These are phyloP conservation scores for Crocidura indochinensis DNA, from an alignment of 2,797 vertebrate species.

Conservation along the genomic window DNA sequence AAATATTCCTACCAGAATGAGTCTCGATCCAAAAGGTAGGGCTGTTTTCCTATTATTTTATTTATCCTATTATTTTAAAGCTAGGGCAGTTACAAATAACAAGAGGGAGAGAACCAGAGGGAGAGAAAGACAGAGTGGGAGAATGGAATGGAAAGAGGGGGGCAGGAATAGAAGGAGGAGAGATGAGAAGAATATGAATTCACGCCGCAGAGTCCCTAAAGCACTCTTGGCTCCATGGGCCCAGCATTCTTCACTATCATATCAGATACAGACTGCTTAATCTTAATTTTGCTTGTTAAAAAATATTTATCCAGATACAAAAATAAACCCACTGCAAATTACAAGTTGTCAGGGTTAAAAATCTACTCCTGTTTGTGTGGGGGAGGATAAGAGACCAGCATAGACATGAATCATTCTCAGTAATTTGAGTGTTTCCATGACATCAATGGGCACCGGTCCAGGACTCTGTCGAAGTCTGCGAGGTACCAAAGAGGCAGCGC, in stretches of 20 bases:
- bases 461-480: conserved; percentile 95
- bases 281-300: conserved; percentile 90
- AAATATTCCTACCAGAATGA: conserved; percentile 67
- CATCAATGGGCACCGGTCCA: conserved; percentile 98
- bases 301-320: conserved; percentile 92
- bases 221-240: conserved; percentile 54
- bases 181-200: background rate
- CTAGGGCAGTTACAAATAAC: background rate
- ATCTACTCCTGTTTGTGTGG: conserved; percentile 93
- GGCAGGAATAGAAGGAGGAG: background rate
- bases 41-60: background rate
- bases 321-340: conserved; percentile 91
- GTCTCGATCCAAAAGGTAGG: conserved; percentile 27
- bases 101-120: background rate
- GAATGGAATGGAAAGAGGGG: background rate
- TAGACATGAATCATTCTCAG: conserved; percentile 98
- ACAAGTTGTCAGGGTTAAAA: conserved; percentile 94
- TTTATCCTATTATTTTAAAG: conserved; percentile 64
- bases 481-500: conserved; percentile 92
- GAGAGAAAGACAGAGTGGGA: background rate
- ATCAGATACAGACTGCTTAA: conserved; percentile 88
- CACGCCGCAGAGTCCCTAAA: background rate
- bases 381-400: conserved; percentile 92
- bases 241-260: conserved; percentile 82
- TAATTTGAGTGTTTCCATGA: conserved; percentile 99